Evolutionary conservation across 2,888 invertebrate species (phyloP), one percentile per base, ranked within the genome.

Genomic region (Fragum whitleyi): DNA sequence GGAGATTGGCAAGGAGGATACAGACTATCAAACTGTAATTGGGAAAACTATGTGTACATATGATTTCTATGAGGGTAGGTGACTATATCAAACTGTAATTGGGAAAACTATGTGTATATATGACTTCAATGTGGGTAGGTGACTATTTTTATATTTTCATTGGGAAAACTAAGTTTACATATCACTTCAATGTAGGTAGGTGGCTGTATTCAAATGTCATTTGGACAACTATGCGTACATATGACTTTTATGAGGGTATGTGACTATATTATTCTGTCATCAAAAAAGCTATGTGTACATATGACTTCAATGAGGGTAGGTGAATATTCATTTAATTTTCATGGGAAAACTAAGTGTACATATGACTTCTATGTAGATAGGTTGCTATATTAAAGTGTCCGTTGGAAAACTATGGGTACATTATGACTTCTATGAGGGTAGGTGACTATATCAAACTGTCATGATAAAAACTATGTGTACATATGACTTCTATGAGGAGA

Each of bases 21-120:
- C 84, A 11, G 76, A 72, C 19, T 92, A 93, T 95, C 3, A 97
- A 74, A 97, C 97, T 0, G 96, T 97, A 59, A 95, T 96, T 73
- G 99, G 99, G 55, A 98, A 97, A 93, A 99, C 99, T 0, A 96
- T 99, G 96, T 99, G 99, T 94, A 97, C 99, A 19, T 96, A 97
- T 92, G 99, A 99, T 94, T 99, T 99, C 94, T 99, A 99, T 94
- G 99, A 99, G 92, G 93, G 94, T 93, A 78, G 28, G 72, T 28
- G 2, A 21, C 32, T 36, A 36, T 92, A 93, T 95, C 3, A 97
- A 74, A 97, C 97, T 0, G 96, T 97, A 59, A 95, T 96, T 73
- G 99, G 99, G 55, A 98, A 97, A 93, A 99, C 99, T 0, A 96
- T 99, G 96, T 99, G 99, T 94, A 97, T 99, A 19, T 96, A 97